Evolutionary conservation across 2,113 vertebrate species (phyloP).

Genomic region (Dromaius novaehollandiae): DNA sequence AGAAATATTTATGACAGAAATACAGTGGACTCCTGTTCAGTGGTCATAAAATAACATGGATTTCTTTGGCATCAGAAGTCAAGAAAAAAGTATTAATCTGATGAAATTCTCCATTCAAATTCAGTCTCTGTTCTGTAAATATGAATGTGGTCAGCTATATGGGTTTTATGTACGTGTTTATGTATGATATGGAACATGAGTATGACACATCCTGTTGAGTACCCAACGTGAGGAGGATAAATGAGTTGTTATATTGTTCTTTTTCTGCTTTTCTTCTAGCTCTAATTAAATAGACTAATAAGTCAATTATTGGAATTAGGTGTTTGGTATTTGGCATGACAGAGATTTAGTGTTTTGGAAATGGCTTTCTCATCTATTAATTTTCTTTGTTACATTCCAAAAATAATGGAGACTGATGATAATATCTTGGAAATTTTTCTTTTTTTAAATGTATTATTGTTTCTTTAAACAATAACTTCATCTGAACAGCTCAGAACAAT

Average conservation of each 20-base stretch:
- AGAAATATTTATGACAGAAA: not conserved
- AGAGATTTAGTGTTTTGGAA: not conserved
- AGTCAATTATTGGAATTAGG: not conserved
- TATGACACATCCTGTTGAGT: not conserved
- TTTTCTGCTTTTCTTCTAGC: not conserved
- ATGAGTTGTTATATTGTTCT: not conserved
- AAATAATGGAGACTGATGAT: not conserved
- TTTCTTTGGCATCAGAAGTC: not conserved
- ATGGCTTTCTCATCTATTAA: not conserved
- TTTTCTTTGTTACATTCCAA: not conserved
- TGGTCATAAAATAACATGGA: not conserved
- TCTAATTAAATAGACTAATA: not conserved
- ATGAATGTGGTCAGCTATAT: not conserved
- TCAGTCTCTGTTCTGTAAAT: not conserved
- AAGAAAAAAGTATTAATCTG: not conserved
- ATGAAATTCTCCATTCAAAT: not conserved
- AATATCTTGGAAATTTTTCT: not conserved
- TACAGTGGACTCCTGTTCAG: not conserved
- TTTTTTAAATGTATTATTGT: not conserved
- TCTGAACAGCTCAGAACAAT: not conserved
- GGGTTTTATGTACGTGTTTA: rapidly evolving
- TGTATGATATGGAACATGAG: not conserved
- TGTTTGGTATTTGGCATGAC: not conserved
- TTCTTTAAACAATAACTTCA: not conserved
- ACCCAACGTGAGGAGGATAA: not conserved